Percentiles rank a stretch among this genome's conserved stretches.
These are phyloP conservation scores for Lithophane leautieri DNA, from an alignment of 2,888 invertebrate genomes.

Conservation along the genomic window DNA sequence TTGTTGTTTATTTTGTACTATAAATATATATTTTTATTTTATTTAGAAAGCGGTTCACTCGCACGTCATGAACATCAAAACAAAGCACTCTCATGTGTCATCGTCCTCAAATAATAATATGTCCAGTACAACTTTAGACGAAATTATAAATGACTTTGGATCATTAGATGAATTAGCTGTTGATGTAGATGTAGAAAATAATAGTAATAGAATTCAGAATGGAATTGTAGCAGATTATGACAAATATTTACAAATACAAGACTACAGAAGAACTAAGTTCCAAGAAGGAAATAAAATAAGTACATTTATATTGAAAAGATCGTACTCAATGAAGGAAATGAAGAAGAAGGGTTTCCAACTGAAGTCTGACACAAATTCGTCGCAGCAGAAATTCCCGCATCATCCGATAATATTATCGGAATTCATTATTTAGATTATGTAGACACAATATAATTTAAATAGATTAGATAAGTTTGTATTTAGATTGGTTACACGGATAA, in stretches of 20 bases:
- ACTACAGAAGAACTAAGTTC: slow-evolving; percentile 80
- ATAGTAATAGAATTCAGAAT: slow-evolving; percentile 25
- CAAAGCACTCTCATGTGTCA: slow-evolving; percentile 66
- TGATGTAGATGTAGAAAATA: slow-evolving; percentile 61
- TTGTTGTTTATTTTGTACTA: slow-evolving; percentile 29
- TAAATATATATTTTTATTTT: slow-evolving; percentile 68
- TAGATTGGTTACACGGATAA: neutral
- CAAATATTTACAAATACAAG: slow-evolving; percentile 76
- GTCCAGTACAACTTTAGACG: slow-evolving; percentile 71
- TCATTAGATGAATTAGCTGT: slow-evolving; percentile 74
- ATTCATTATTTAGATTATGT: slow-evolving; percentile 78
- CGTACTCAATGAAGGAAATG: slow-evolving; percentile 80
- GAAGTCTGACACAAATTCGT: slow-evolving; percentile 61
- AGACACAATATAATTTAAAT: slow-evolving; percentile 39
- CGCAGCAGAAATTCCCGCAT: slow-evolving; percentile 71
- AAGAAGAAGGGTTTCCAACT: slow-evolving; percentile 77
- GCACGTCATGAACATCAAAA: slow-evolving; percentile 76
- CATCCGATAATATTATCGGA: slow-evolving; percentile 80
- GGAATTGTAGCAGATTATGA: slow-evolving; percentile 40
- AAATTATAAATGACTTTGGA: slow-evolving; percentile 80
- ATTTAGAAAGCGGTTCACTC: slow-evolving; percentile 80
- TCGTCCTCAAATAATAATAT: slow-evolving; percentile 66
- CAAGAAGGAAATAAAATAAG: slow-evolving; percentile 71
- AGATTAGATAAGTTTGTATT: slow-evolving; percentile 52
- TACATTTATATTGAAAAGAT: slow-evolving; percentile 75